phyloP scores from a whole-genome alignment of 2,113 vertebrate genomes.

The Elephas maximus region DNA sequence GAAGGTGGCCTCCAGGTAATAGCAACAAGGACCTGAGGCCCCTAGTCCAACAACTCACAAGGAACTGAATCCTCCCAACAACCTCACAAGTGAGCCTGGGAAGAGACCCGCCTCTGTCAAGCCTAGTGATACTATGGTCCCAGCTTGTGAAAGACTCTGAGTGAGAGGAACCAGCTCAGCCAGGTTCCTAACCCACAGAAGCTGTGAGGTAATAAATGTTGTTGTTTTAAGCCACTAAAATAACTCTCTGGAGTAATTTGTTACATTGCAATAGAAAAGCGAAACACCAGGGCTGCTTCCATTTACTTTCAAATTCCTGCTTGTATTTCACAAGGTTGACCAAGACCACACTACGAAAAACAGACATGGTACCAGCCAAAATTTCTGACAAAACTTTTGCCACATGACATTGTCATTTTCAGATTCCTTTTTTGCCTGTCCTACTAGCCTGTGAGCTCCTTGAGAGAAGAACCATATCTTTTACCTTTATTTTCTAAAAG shows the following conservation, averaged over 20 bases:
- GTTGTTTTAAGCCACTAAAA: background rate
- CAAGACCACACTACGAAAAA: background rate
- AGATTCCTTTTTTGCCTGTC: background rate
- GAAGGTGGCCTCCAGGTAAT: background rate
- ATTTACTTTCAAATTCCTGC: background rate
- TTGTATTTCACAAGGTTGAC: background rate
- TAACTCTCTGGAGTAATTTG: background rate
- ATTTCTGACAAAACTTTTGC: background rate
- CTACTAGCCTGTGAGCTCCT: background rate
- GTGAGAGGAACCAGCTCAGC: background rate
- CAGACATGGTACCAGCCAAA: background rate
- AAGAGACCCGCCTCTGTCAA: background rate
- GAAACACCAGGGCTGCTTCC: background rate
- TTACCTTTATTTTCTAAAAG: constrained; percentile 17
- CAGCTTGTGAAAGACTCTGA: background rate
- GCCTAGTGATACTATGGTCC: background rate
- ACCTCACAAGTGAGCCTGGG: background rate
- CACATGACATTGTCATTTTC: background rate
- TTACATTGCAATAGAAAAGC: background rate
- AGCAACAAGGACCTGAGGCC: background rate
- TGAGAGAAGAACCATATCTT: background rate
- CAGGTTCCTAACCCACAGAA: background rate
- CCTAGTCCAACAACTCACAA: background rate
- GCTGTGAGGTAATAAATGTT: background rate
- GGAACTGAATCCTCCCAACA: background rate